Conservation (phyloP, 2,888 invertebrate species). For the Encarsia formosa region DNA sequence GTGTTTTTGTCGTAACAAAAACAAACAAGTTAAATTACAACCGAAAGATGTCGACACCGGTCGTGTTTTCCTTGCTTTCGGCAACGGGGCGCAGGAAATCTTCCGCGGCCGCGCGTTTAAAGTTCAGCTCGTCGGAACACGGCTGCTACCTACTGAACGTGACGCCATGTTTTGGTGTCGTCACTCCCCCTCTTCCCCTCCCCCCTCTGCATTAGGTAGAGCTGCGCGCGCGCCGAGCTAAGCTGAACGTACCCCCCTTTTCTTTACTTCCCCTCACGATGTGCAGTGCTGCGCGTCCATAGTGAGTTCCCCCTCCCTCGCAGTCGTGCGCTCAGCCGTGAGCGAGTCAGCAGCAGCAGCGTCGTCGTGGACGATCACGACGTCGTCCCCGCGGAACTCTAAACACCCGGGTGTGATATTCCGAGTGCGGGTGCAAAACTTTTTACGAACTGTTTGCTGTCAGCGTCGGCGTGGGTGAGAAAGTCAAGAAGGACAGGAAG, state of each 20-base stretch:
- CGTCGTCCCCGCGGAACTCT: slow-evolving; percentile 41
- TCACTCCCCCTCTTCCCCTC: slow-evolving; percentile 27
- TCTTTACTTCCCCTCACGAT: slow-evolving; percentile 17
- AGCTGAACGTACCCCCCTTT: too few species aligned
- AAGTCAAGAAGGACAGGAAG: too few species aligned
- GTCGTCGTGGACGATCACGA: slow-evolving; percentile 42
- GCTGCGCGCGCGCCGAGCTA: slow-evolving; percentile 18
- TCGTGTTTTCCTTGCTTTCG: too few species aligned
- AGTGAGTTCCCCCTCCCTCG: slow-evolving; percentile 1
- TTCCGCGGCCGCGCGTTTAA: not conserved
- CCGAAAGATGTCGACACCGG: too few species aligned
- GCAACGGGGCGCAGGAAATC: not conserved
- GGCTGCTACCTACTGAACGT: too few species aligned
- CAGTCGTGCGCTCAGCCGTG: slow-evolving; percentile 37
- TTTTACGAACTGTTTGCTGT: too few species aligned
- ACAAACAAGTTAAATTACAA: slow-evolving; percentile 7
- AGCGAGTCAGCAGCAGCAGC: slow-evolving; percentile 32
- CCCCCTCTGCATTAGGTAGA: not conserved
- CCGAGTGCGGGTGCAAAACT: not conserved
- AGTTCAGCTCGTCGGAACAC: too few species aligned
- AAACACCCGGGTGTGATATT: slow-evolving; percentile 43
- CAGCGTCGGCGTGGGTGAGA: too few species aligned
- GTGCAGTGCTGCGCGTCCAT: too few species aligned
- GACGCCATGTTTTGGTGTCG: slow-evolving; percentile 52
- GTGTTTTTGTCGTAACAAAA: not conserved